Evolutionary conservation across 2,888 invertebrate genomes (phyloP), one percentile per base, ranked within the genome.

Genomic region (Tuberolachnus salignus): DNA sequence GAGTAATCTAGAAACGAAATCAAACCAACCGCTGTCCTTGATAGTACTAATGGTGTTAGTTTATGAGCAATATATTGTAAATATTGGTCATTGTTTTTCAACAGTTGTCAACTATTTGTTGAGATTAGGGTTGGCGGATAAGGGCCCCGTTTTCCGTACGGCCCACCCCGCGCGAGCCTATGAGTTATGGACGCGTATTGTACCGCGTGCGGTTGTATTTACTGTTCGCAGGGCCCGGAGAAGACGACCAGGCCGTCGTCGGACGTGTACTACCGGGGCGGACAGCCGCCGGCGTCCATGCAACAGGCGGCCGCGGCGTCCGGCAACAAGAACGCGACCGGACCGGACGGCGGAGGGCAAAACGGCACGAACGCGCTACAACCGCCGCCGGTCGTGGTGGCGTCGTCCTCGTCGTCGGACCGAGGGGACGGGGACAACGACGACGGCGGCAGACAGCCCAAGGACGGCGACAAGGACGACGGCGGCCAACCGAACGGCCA

Each of bases 351-450:
- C 26, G 78, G 71, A 3, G 53, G 49, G 11, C 4, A 55, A 21
- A 81, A 81, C 63, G 80, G 64, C 0, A 81, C 80, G 0, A 75
- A 74, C 51, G 74, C 80, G 57, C 44, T 81, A 3, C 81, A 81
- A 16, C 72, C 81, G 26, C 83, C 83, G 3, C 82, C 83, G 10
- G 84, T 83, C 42, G 83, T 83, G 19, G 83, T 83, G 19, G 84
- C 84, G n/a, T 83, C 83, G 11, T 83, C 83, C 8, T 83, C 84
- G 53, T 82, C 83, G 83, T 23, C 83, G 84, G 51, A 84, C 85
- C n/a, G 83, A 83, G 16, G 82, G 82, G 42, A 84, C 85, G 34
- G 46, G 6, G 64, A 59, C 3, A 61, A 71, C n/a, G 70, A 61
- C 42, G 57, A 26, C 16, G 74, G 70, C 55, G 71, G 74, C 49